Evolutionary conservation across 2,888 invertebrate genomes (phyloP).

Genomic region (Dromius quadrimaculatus): DNA sequence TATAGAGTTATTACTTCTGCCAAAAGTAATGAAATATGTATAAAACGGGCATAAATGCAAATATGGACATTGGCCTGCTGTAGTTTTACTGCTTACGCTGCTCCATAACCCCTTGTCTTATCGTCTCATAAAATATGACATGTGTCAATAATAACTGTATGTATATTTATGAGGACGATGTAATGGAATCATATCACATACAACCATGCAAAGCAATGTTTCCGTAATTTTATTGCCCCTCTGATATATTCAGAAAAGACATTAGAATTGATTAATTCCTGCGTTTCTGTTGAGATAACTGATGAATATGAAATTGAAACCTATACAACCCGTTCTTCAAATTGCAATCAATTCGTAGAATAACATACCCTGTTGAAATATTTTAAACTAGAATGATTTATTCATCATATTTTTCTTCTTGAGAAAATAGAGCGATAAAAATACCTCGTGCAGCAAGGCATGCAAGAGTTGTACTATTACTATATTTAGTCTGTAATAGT

Average conservation of each 20-base stretch:
- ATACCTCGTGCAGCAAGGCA: background rate
- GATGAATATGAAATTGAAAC: no score
- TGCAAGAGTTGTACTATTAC: conserved; percentile 12
- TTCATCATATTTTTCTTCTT: no score
- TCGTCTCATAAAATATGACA: conserved; percentile 38
- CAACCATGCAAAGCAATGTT: no score
- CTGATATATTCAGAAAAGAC: no score
- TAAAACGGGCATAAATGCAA: conserved; percentile 50
- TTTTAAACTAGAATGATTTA: no score
- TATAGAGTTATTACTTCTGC: conserved; percentile 42
- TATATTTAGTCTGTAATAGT: conserved; percentile 10
- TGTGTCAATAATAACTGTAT: conserved; percentile 33
- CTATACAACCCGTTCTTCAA: no score
- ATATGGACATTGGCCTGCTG: conserved; percentile 18
- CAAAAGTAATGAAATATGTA: conserved; percentile 51
- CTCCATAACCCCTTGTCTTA: conserved; percentile 42
- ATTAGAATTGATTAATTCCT: no score
- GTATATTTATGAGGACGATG: conserved; percentile 13
- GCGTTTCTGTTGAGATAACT: no score
- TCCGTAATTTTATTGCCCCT: no score
- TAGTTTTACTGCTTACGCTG: conserved; percentile 14
- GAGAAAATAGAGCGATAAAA: conserved; percentile 26
- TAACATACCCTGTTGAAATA: no score
- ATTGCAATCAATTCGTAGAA: no score
- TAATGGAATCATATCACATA: no score